Evolutionary conservation across 2,888 invertebrate genomes (phyloP), one percentile per base, ranked within the genome.

Genomic region (Oxystoma pomonae): DNA sequence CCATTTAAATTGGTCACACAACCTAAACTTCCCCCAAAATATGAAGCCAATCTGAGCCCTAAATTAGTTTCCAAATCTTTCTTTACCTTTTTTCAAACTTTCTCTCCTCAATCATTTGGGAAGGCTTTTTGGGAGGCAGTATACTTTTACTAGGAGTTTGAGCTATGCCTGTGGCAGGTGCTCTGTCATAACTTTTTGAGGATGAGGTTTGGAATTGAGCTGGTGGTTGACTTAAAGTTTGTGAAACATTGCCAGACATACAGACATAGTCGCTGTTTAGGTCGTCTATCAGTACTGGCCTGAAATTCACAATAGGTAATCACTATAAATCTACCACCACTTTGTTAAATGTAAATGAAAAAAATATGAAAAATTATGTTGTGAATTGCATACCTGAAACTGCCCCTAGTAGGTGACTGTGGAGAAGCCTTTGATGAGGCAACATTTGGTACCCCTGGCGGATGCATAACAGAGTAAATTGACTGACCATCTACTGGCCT

Each of bases 231-330:
- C 82, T 82, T 61, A 83, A 75, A 50, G 81, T 71, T 22, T 83
- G 81, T 1, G 83, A 81, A 18, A 85, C 79, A 60, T 86, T 83
- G n/a, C 91, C 91, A 16, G 90, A 90, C 92, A 92, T 92, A 73
- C 91, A 90, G 20, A 92, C 92, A 80, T 92, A 92, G 75, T 92
- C 92, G 16, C 90, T 89, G 65, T 91, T 91, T 17, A 89, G 86
- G 68, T 90, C 90, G 65, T 90, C 90, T 52, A 83, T 75, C 68
- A 84, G 63, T 68, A 70, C 67, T 55, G 59, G 63, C 18, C 53
- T 60, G 61, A 65, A 59, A 20, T 62, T 64, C 35, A n/a, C n/a
- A n/a, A n/a, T 59, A 65, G 60, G 49, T 65, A 55, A 62, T 63
- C 22, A 20, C 18, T 22, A 57, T 20, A 56, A 19, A 49, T 2